Evolutionary conservation across 2,797 vertebrate species (phyloP).

Genomic region (Chromobotia macracanthus): DNA sequence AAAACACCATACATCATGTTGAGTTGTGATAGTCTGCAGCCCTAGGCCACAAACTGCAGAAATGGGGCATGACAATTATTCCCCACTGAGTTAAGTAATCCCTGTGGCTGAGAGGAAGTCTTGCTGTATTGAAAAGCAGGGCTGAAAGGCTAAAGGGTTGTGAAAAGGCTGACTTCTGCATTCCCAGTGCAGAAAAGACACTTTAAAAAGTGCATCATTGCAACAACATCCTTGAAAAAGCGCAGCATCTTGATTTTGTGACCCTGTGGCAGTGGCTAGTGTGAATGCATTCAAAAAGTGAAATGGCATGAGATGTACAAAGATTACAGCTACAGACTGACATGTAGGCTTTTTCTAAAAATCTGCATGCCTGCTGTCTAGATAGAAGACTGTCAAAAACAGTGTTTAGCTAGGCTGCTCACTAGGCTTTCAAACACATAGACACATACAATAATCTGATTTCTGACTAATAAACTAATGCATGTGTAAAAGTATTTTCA

Average conservation of each 20-base stretch:
- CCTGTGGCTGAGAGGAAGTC: constrained; percentile 29
- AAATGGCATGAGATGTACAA: constrained; percentile 26
- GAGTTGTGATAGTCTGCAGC: constrained; percentile 16
- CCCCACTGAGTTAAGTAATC: constrained; percentile 36
- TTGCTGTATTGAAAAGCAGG: constrained; percentile 38
- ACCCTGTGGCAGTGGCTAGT: constrained; percentile 13
- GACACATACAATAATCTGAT: no score
- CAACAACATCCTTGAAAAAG: constrained; percentile 15
- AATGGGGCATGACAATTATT: constrained; percentile 33
- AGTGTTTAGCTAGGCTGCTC: background rate
- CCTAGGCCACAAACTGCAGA: constrained; percentile 11
- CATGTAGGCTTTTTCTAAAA: background rate
- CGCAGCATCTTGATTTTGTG: constrained; percentile 25
- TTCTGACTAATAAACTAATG: no score
- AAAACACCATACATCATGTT: constrained; percentile 24
- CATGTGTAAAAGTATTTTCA: no score
- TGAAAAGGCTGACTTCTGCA: constrained; percentile 36
- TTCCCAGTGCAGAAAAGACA: constrained; percentile 32
- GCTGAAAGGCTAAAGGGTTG: constrained; percentile 36
- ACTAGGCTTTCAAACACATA: no score
- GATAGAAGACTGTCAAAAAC: background rate
- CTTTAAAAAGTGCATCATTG: constrained; percentile 48
- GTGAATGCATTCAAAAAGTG: constrained; percentile 22
- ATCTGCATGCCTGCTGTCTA: background rate
- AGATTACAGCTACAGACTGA: background rate